These are phyloP conservation scores for Terrapene triunguis DNA, from an alignment of 2,113 vertebrate genomes.

Conservation along the genomic window DNA sequence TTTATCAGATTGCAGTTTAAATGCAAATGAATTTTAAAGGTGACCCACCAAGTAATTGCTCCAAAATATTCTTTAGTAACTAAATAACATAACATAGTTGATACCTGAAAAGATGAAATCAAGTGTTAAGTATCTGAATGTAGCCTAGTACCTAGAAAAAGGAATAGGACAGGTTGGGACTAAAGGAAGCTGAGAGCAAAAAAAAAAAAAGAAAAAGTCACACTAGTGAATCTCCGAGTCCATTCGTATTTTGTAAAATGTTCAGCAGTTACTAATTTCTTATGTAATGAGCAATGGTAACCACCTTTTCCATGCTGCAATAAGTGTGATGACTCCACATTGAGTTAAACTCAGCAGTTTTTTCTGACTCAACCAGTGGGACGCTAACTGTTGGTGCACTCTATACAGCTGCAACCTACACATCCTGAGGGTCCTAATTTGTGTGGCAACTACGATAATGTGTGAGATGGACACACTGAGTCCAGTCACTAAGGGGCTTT, in stretches of 20 bases:
- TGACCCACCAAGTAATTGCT: neutral
- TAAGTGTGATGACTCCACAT: neutral
- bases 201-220: neutral
- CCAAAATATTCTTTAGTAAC: neutral
- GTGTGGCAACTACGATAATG: neutral
- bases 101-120: neutral
- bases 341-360: neutral
- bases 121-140: neutral
- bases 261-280: neutral
- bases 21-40: neutral
- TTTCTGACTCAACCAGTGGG: neutral
- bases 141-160: neutral
- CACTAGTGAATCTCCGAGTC: neutral
- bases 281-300: neutral
- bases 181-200: neutral
- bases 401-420: too few species aligned
- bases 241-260: neutral
- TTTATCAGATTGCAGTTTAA: neutral
- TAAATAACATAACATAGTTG: neutral
- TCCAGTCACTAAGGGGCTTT: too few species aligned
- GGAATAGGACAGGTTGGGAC: neutral
- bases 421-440: neutral
- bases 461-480: neutral
- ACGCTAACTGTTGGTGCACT: too few species aligned
- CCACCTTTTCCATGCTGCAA: rapidly evolving